These are phyloP conservation scores for Bufo gargarizans DNA, from an alignment of 2,113 vertebrate species.

Conservation along the genomic window DNA sequence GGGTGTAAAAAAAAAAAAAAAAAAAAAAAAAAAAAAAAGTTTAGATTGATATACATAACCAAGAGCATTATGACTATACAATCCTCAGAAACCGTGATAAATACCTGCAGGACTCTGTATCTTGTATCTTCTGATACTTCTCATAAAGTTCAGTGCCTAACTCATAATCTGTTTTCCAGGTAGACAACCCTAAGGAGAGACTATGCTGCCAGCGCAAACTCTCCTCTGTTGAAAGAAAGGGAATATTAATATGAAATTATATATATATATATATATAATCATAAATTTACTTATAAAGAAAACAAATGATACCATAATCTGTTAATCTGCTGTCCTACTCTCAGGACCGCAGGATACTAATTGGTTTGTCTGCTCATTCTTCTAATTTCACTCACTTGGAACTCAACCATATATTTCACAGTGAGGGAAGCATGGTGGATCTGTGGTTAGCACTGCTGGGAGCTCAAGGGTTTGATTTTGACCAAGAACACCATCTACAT, in stretches of 20 bases:
- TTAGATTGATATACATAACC: neutral
- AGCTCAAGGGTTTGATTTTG: no score
- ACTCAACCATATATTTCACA: no score
- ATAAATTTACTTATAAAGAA: neutral
- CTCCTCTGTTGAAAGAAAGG: constrained; percentile 69
- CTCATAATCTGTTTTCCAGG: constrained; percentile 85
- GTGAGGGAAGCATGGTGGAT: no score
- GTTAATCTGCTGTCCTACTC: no score
- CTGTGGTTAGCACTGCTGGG: no score
- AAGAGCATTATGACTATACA: neutral
- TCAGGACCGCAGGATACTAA: no score
- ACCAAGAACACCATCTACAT: no score
- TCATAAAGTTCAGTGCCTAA: constrained; percentile 85
- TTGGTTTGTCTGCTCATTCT: no score
- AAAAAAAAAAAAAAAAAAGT: neutral
- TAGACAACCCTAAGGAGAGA: constrained; percentile 80
- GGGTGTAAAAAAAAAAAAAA: neutral
- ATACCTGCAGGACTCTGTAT: constrained; percentile 84
- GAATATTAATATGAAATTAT: neutral
- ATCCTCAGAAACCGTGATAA: neutral
- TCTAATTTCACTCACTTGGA: no score
- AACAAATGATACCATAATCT: no score
- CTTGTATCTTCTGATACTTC: constrained; percentile 83
- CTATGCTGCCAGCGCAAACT: constrained; percentile 84
- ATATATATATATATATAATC: neutral